Conservation (phyloP, 2,113 vertebrate species). For the Rhadina sibilatrix region DNA sequence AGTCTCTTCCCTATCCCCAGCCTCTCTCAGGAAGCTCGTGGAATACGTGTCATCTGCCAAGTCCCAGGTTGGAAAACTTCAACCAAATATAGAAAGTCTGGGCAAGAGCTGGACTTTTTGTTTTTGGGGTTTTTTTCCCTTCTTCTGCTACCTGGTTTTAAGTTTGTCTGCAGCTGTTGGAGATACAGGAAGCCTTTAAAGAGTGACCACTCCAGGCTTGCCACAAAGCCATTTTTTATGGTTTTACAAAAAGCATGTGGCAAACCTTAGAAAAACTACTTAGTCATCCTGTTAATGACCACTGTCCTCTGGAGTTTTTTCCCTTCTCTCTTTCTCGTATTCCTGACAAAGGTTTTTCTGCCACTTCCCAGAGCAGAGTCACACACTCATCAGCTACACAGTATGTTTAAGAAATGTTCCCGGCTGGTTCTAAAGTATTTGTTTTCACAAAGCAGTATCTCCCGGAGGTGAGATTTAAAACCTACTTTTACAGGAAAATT, state of each 20-base stretch:
- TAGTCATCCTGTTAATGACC: constrained; percentile 25
- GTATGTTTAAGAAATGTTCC: not conserved
- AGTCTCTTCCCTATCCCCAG: not conserved
- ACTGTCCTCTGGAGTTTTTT: not conserved
- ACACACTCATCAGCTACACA: not conserved
- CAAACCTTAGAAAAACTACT: constrained; percentile 46
- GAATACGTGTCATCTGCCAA: not conserved
- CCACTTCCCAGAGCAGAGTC: not conserved
- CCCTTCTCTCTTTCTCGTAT: not conserved
- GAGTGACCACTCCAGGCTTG: constrained; percentile 10
- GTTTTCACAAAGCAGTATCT: not conserved
- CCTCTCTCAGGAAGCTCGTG: constrained; percentile 6
- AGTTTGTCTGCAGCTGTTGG: constrained; percentile 38
- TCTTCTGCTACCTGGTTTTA: constrained; percentile 15
- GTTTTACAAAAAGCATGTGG: not conserved
- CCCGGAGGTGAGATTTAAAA: not conserved
- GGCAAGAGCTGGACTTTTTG: not conserved
- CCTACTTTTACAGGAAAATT: not conserved
- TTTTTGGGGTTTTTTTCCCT: not conserved
- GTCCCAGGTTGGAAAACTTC: constrained; percentile 34
- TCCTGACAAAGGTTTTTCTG: not conserved
- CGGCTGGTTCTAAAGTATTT: not conserved
- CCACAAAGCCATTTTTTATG: constrained; percentile 34
- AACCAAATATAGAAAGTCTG: constrained; percentile 57
- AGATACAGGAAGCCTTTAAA: constrained; percentile 38